Conservation (phyloP, 2,113 vertebrate genomes). For the Orcinus orca region DNA sequence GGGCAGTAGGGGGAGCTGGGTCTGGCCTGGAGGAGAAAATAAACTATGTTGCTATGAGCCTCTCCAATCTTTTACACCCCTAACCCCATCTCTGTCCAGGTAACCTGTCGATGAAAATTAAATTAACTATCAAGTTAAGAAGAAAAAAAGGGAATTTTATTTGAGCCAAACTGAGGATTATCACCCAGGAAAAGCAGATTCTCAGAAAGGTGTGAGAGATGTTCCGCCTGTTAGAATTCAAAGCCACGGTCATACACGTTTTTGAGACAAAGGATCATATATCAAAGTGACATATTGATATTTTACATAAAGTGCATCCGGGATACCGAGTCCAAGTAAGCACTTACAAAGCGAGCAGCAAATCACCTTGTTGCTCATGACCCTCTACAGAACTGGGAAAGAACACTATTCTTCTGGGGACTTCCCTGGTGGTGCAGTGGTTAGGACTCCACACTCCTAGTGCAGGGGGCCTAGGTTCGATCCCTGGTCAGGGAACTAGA, state of each 20-base stretch:
- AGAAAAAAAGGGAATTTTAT: not conserved
- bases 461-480: too few relatives aligned
- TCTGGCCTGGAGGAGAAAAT: not conserved
- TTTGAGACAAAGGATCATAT: not conserved
- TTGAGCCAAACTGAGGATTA: not conserved
- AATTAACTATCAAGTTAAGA: not conserved
- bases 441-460: too few relatives aligned
- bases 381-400: not conserved
- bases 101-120: not conserved
- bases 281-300: not conserved
- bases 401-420: not conserved
- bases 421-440: too few relatives aligned
- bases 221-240: not conserved
- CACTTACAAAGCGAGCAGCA: not conserved
- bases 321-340: not conserved
- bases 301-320: not conserved
- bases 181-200: not conserved
- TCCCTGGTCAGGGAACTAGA: too few relatives aligned
- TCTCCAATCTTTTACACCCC: not conserved
- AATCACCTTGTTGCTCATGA: not conserved
- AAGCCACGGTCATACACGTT: not conserved
- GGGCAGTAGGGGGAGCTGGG: not conserved
- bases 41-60: not conserved
- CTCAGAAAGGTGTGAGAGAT: not conserved
- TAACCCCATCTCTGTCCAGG: not conserved